Evolutionary conservation across 1,140 invertebrate genomes (phyloP), one percentile per base, ranked within the genome.

Genomic region (Hylyphantes graminicola): DNA sequence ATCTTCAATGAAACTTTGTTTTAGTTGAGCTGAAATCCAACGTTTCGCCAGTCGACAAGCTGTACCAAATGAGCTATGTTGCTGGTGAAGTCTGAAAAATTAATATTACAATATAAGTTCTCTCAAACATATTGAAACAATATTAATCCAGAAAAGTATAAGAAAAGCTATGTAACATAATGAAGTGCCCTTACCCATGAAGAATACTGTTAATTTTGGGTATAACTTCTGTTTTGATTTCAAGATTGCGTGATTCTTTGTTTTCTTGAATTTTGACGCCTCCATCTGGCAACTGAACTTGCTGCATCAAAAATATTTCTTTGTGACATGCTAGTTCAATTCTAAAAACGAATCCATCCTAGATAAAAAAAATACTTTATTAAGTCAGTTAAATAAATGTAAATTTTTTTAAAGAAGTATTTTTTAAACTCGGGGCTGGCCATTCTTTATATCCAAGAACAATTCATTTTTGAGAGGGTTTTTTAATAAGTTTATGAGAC

Each of bases 11-110:
- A 95, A 93, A 35, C 90, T 92, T 12, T 92, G 88, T 12, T 98
- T 90, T 12, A 98, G 89, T 74, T 98, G 96, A 3, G 93, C 89
- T 4, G 93, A 92, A 5, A 98, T 86, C 97, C 97, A 99, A 5
- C 96, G 93, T 90, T 97, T 97, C 4, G 94, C 93, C 11, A 98
- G 90, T 67, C 95, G 93, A 63, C 93, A 93, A 2, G 94, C 91
- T 0, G 93, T 90, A 59, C 96, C 94, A 87, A 93, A 97, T 0
- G 93, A 93, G 12, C 93, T 92, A 89, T 94, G 91, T 81, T 93
- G 92, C 85, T 93, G 92, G 87, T 97, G 93, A 19, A 98, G 89
- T 0, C 95, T 85, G 19, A 19, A 77, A 48, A 78, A 11, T 48
- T 11, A 59, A 15, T 59, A 3, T 15, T n/a, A n/a, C n/a, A n/a